Conservation (phyloP, 2,113 vertebrate genomes). For the Urocynchramus pylzowi region DNA sequence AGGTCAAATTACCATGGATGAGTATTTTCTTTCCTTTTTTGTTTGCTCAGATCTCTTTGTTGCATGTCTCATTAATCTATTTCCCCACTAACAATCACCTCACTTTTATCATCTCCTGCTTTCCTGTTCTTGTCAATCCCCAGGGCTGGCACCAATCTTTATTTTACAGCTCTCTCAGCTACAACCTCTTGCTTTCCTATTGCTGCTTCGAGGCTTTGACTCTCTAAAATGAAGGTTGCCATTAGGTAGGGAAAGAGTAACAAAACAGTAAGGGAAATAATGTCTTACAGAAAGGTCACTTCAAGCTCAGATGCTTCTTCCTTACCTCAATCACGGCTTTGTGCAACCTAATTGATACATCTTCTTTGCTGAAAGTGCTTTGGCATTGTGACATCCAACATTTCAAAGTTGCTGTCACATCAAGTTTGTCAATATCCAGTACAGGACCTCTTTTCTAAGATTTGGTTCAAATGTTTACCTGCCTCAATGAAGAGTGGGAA, state of each 20-base stretch:
- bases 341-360: neutral
- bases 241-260: neutral
- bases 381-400: neutral
- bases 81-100: neutral
- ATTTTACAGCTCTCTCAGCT: neutral
- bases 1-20: neutral
- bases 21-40: neutral
- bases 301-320: neutral
- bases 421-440: neutral
- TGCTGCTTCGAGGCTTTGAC: neutral
- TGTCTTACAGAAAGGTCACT: neutral
- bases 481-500: neutral
- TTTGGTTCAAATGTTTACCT: neutral
- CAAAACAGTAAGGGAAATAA: neutral
- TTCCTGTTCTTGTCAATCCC: neutral
- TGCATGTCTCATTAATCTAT: neutral
- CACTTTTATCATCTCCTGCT: neutral
- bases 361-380: neutral
- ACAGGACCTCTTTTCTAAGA: neutral
- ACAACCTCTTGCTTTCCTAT: neutral
- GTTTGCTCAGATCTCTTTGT: neutral
- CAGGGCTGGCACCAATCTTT: neutral
- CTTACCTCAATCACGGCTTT: neutral
- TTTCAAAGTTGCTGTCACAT: neutral
- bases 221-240: neutral